Evolutionary conservation across 2,113 vertebrate species (phyloP), one percentile per base, ranked within the genome.

Genomic region (Mirounga angustirostris): DNA sequence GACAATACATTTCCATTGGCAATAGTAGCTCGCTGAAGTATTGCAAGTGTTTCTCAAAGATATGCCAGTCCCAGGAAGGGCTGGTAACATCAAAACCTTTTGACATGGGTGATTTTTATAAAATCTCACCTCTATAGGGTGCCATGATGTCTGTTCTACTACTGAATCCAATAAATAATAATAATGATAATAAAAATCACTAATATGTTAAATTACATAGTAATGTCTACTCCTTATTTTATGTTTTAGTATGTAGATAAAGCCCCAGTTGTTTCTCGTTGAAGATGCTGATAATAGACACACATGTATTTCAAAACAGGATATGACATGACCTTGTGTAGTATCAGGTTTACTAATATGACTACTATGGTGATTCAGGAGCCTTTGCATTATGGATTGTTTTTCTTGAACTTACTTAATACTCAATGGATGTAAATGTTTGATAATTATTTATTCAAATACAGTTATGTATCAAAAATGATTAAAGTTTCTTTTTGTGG

Each of bases 371-470:
- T 87, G n/a, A 58, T 86, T 89, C 78, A 19, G 0, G 61, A 82
- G 83, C 36, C 33, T 67, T 95, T 93, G 96, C 85, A 91, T 54
- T 65, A 59, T 54, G 84, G 40, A 63, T 54, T 65, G 73, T 61
- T 78, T 61, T 63, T 21, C 16, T 13, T 16, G 13, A 28, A n/a
- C 52, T 78, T 22, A 87, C 40, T 95, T 92, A 76, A 71, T 40
- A 58, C 56, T 84, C 71, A 65, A 5, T 61, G 43, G 15, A 52
- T 80, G 16, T 80, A 40, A n/a, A 76, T 69, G 8, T 73, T 92
- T 83, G 73, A 30, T 78, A n/a, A 36, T 61, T 58, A 9, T 88
- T 67, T 59, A 88, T 84, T 73, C 28, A 74, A 69, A 30, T 85
- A 22, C 56, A 52, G 14, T 14, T 96, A 15, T 36, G 3, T 78